Evolutionary conservation across 2,113 vertebrate species (phyloP), one percentile per base, ranked within the genome.

Genomic region (Amphilophus citrinellus): DNA sequence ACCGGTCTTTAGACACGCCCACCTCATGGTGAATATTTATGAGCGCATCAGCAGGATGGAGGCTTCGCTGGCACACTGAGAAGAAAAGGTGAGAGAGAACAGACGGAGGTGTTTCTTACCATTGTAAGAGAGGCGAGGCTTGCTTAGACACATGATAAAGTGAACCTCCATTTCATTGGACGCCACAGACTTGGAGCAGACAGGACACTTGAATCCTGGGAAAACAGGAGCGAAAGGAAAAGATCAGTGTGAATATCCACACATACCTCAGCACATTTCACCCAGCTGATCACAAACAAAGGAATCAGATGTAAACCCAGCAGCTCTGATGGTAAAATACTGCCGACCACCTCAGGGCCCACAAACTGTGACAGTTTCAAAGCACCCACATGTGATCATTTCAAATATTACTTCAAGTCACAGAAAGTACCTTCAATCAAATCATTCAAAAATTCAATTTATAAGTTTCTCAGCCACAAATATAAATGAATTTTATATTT

Each of bases 101-200:
- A 89, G 42, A 17, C 14, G 65, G 22, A 58, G 61, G 57, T 6
- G 22, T 27, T 71, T 32, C 94, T 97, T 96, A 99, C 98, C 98
- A 0, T 99, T 99, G 93, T 99, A 99, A 91, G 98, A 99, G 94
- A 99, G 98, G 90, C 98, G 98, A 86, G 98, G 98, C 96, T 99
- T 99, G 97, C 98, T 99, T 94, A 99, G 95, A 98, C 98, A 99
- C 98, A 99, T 99, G 95, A 99, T 98, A 97, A 99, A 99, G 97
- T 99, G 98, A 96, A 99, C 98, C 95, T 99, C 98, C 98, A 99
- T 99, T 94, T 99, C 98, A 59, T 98, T 98, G 79, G 98, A 99
- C 80, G 98, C 97, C 97, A 99, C 98, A 20, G 98, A 99, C 97
- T 99, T 99, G 95, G 98, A 99, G 95, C 98, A 99, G 95, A 99